Percentiles rank a stretch among this genome's conserved stretches.
These are phyloP conservation scores for Drosophila pegasa DNA, from an alignment of 2,888 invertebrate species.

Conservation along the genomic window DNA sequence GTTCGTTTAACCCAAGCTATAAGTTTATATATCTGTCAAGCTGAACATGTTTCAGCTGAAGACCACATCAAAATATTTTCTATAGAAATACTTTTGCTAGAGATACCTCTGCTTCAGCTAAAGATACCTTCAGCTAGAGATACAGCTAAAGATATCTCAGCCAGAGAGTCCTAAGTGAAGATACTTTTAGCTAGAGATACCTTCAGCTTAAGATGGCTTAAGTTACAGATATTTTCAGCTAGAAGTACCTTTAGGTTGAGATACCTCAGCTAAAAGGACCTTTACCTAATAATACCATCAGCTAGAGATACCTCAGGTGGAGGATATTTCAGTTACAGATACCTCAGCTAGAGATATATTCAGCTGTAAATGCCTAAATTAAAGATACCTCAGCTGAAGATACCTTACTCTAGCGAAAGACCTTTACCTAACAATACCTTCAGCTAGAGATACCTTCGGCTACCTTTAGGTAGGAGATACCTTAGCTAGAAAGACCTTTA, in stretches of 20 bases:
- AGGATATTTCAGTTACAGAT: not conserved
- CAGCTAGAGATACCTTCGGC: not conserved
- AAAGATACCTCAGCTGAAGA: not conserved
- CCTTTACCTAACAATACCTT: no score
- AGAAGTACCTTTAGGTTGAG: not conserved
- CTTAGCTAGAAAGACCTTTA: not conserved
- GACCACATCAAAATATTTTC: no score
- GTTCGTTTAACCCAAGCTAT: no score
- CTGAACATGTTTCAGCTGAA: no score
- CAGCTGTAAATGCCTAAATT: not conserved
- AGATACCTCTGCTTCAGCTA: not conserved
- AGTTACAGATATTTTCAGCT: not conserved
- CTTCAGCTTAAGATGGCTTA: not conserved
- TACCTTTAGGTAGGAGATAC: no score
- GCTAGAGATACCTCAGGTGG: not conserved
- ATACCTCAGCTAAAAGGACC: no score
- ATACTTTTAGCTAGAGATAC: no score
- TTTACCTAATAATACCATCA: no score
- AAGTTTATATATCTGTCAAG: no score
- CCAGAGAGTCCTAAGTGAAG: not conserved
- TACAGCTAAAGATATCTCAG: not conserved
- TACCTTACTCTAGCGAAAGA: no score
- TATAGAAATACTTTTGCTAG: no score
- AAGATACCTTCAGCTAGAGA: not conserved
- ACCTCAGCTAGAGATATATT: not conserved